These are phyloP conservation scores for Paragorgia papillata DNA, from an alignment of 92 coral and sea anemone genomes.

Conservation along the genomic window DNA sequence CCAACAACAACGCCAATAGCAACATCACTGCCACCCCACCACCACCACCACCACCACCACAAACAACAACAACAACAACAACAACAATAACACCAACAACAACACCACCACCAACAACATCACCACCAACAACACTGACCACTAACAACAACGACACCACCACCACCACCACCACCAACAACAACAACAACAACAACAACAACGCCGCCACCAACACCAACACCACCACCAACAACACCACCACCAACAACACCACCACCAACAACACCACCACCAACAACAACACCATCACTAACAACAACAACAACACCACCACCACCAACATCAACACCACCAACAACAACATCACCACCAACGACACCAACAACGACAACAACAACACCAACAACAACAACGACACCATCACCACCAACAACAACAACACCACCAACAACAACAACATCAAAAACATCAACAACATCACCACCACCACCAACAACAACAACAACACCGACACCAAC, in stretches of 20 bases:
- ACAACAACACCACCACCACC: too few relatives aligned
- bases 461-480: conserved; percentile 57
- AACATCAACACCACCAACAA: too few relatives aligned
- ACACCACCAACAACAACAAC: neutral
- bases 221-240: neutral
- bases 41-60: too few relatives aligned
- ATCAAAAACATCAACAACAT: neutral
- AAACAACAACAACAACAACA: conserved; percentile 2
- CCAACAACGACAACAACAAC: too few relatives aligned
- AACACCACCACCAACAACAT: neutral
- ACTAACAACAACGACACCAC: conserved; percentile 76
- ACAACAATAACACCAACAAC: neutral
- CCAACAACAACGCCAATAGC: neutral
- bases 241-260: neutral
- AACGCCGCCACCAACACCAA: neutral
- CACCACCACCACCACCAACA: too few relatives aligned
- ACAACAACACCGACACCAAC: conserved; percentile 65
- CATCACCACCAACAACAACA: neutral
- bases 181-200: conserved; percentile 3
- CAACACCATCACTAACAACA: too few relatives aligned
- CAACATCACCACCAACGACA: too few relatives aligned
- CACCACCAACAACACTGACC: neutral
- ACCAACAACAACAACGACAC: neutral
- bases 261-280: neutral
- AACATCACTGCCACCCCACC: conserved; percentile 55